Conservation (phyloP, 2,797 vertebrate genomes). For the Kryptopterus vitreolus region DNA sequence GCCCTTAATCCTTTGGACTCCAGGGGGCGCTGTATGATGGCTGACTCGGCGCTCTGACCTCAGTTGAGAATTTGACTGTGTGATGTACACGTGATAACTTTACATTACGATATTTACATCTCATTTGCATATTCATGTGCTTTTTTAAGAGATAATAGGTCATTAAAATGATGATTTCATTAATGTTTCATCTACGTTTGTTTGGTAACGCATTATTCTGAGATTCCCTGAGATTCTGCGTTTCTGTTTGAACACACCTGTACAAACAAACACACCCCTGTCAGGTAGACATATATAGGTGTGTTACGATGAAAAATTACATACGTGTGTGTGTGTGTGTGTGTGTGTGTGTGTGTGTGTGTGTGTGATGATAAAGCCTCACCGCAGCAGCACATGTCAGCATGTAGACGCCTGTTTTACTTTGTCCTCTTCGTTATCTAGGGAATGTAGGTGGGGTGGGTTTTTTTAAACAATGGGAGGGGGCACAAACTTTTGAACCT, state of each 20-base stretch:
- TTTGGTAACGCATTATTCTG: neutral
- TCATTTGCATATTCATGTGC: neutral
- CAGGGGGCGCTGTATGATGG: no score
- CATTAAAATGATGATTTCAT: neutral
- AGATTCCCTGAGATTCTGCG: no score
- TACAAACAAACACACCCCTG: neutral
- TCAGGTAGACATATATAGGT: neutral
- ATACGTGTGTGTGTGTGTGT: neutral
- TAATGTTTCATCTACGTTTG: neutral
- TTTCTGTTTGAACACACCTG: neutral
- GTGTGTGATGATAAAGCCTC: neutral
- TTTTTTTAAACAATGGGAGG: neutral
- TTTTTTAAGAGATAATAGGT: neutral
- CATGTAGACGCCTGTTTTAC: neutral
- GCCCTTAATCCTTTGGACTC: no score
- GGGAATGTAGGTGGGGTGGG: neutral
- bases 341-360: neutral
- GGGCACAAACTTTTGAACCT: no score
- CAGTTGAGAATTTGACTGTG: no score
- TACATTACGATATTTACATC: no score
- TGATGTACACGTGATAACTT: no score
- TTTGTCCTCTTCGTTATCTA: neutral
- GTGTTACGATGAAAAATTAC: neutral
- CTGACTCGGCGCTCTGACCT: no score
- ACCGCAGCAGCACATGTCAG: neutral